Conservation (phyloP, 2,888 invertebrate genomes). For the Fissipunctia ypsillon region DNA sequence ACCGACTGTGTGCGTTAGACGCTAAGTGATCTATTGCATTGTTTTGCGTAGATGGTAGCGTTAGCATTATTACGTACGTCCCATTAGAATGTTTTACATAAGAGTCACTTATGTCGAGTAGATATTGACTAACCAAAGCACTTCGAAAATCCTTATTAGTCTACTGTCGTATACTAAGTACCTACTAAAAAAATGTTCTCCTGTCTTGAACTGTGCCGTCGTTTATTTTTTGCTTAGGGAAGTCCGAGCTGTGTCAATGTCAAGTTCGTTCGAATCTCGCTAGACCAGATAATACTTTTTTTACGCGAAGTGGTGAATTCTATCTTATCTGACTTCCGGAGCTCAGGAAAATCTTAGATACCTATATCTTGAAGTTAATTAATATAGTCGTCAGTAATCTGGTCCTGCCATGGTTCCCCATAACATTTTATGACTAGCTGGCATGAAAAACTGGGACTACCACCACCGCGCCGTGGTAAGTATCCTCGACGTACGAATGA, state of each 20-base stretch:
- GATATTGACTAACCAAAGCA: conserved; percentile 1
- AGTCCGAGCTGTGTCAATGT: not conserved
- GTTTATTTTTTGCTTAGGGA: not conserved
- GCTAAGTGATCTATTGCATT: not conserved
- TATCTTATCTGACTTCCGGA: not conserved
- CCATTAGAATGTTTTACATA: not conserved
- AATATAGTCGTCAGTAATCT: not conserved
- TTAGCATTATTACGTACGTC: not conserved
- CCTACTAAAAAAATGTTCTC: not conserved
- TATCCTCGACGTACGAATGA: not conserved
- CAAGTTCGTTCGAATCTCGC: not conserved
- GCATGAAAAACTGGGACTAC: not conserved
- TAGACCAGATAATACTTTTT: not conserved
- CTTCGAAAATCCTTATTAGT: not conserved
- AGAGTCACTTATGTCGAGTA: conserved; percentile 1
- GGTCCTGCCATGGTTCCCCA: too few relatives aligned
- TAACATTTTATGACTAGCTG: not conserved
- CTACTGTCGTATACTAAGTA: too few relatives aligned
- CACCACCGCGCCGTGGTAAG: too few relatives aligned
- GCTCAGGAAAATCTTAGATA: not conserved
- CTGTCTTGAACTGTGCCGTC: not conserved
- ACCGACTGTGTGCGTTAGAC: not conserved
- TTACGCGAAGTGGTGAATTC: not conserved
- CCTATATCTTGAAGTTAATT: not conserved
- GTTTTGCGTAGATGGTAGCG: conserved; percentile 7